Base-by-base conservation (phyloP, 2,888 invertebrate genomes). In the Bombylius discolor region DNA sequence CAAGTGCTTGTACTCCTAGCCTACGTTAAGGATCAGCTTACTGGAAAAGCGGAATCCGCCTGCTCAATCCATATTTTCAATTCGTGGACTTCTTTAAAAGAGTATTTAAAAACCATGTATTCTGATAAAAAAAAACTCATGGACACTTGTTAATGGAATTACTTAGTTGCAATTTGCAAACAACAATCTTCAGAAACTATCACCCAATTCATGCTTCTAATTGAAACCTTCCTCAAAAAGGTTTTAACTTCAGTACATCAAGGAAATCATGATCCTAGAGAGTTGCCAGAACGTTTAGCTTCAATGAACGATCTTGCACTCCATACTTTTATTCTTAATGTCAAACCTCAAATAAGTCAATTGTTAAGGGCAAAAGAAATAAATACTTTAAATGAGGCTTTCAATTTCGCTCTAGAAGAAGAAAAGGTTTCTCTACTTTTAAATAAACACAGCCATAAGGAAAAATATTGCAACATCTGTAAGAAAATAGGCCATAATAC, bases 231-330 rank as follows among this genome's bases (percentile, higher is more conserved):
- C 34, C 23, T 52, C 9, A 52, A 53, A 56, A 6, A 47, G n/a
- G 31, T 50, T 5, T 8, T 56, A 7, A 47, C 45, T 23, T 53
- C 52, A 13, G 46, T 46, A 12, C 51, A 56, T 46, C 56, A 56
- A 49, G 32, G 39, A 5, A 36, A 49, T 12, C 49, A 52, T 32
- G 14, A 46, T 12, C 13, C 52, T 46, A 12, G 14, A n/a, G 56
- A 53, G 39, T 39, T 56, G 23, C 49, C 49, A 7, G 50, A 50
- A n/a, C 31, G 53, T 11, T 36, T 56, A n/a, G 50, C 56, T 32
- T 44, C 56, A 13, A 53, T 53, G 53, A 51, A 56, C n/a, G 53
- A 56, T 36, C 53, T 56, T n/a, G 51, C 52, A 11, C 46, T 56
- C 3, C 56, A 53, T 36, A 56, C 56, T 31, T 53, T 56, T 11